Conservation (phyloP, 1,140 invertebrate genomes). For the Seison nebaliae region DNA sequence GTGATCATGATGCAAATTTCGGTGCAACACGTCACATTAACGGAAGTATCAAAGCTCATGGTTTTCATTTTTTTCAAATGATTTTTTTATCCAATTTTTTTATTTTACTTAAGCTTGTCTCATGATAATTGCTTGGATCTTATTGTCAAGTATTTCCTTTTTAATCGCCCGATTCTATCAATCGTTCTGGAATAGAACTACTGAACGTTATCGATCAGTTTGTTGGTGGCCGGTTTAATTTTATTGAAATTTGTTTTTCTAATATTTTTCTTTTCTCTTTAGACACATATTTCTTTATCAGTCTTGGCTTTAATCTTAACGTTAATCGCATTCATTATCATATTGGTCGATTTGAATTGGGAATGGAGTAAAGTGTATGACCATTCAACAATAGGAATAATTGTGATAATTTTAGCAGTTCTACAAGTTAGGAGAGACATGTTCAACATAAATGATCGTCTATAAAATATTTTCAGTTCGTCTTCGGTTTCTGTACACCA, state of each 20-base stretch:
- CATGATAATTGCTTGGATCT: slow-evolving; percentile 12
- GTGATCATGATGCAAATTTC: too few species aligned
- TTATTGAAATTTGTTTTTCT: neutral
- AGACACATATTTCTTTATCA: slow-evolving; percentile 8
- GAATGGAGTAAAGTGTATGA: slow-evolving; percentile 1
- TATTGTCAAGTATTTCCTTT: slow-evolving; percentile 8
- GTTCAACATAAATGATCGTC: neutral
- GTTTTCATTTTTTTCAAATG: neutral
- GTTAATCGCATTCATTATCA: slow-evolving; percentile 4
- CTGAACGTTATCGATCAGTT: neutral
- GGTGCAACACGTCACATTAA: too few species aligned
- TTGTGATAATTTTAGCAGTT: slow-evolving; percentile 6
- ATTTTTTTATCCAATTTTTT: neutral
- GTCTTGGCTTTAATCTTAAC: slow-evolving; percentile 7
- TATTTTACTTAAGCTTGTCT: slow-evolving; percentile 6
- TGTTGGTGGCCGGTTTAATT: slow-evolving; percentile 1
- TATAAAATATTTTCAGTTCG: neutral
- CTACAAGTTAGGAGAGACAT: slow-evolving; percentile 5
- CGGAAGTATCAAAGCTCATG: slow-evolving; percentile 12
- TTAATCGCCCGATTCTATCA: slow-evolving; percentile 9
- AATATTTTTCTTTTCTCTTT: neutral
- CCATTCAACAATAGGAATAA: slow-evolving; percentile 9
- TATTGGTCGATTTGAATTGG: slow-evolving; percentile 9
- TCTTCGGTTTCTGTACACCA: slow-evolving; percentile 6
- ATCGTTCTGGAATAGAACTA: slow-evolving; percentile 7